A percentile compares a stretch with the other conserved stretches of the same genome.
Evolutionary conservation across 2,797 vertebrate species (phyloP).

Genomic region (Hapalemur alaotrensis): DNA sequence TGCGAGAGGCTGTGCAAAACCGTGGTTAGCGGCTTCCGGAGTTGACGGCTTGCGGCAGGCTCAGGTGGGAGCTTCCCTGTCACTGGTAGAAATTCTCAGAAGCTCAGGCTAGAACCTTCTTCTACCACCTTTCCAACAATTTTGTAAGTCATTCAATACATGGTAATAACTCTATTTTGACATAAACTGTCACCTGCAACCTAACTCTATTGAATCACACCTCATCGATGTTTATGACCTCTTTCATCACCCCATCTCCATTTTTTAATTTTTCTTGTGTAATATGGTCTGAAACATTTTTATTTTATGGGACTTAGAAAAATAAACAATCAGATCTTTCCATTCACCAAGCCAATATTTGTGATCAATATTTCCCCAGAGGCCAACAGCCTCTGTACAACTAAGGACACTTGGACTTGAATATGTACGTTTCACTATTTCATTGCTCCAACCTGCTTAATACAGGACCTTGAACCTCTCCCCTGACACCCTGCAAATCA

Average conservation of each 20-base stretch:
- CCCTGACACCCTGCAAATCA: rapidly evolving
- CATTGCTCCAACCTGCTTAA: not conserved
- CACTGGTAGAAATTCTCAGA: not conserved
- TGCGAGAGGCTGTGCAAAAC: not conserved
- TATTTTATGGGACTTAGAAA: not conserved
- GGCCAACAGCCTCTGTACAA: not conserved
- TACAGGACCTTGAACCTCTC: not conserved
- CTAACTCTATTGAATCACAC: not conserved
- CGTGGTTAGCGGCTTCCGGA: not conserved
- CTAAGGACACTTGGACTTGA: not conserved
- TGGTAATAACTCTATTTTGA: not conserved
- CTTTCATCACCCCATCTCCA: not conserved
- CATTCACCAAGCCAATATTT: not conserved
- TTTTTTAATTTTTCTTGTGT: not conserved
- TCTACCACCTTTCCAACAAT: not conserved
- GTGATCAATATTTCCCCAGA: not conserved
- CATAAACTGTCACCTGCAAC: not conserved
- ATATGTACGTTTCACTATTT: not conserved
- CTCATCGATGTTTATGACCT: not conserved
- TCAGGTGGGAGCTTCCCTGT: not conserved
- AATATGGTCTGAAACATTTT: not conserved
- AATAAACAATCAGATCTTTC: not conserved
- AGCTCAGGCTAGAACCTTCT: not conserved
- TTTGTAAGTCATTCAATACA: not conserved
- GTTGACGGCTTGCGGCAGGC: not conserved